Base-by-base conservation (phyloP, 2,888 invertebrate species). In the Hylaea fasciaria region DNA sequence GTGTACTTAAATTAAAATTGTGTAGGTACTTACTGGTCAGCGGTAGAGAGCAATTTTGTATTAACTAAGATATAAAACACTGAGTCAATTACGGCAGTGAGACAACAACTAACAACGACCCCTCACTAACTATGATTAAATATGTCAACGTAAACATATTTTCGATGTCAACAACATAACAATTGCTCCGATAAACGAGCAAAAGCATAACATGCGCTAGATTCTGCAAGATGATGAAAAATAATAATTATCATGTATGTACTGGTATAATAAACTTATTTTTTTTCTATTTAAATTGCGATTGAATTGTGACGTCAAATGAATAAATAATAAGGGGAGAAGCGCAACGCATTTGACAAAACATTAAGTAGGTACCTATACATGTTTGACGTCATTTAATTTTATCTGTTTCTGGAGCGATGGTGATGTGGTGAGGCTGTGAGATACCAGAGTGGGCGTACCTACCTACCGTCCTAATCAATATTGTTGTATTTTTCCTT, bases 181-280 rank as follows among this genome's bases (percentile, higher is more conserved):
- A 76, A 75, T 73, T 68, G 68, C 62, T 68, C 54, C 57, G 77
- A 79, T 81, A 80, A 80, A 66, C 59, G 62, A 65, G 71, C 62
- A 73, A 69, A 67, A 75, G 56, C 64, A 66, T 62, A 67, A 67
- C 65, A 67, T 67, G 65, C 11, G 61, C 66, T 65, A 64, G 67
- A 59, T 67, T 61, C 50, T 7, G 14, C 52, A 5, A 32, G 22
- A 40, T 39, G 47, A 51, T 47, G 44, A 60, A 64, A 62, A 65
- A 65, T 32, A 49, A n/a, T n/a, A n/a, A n/a, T n/a, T n/a, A n/a
- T n/a, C n/a, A n/a, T n/a, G n/a, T n/a, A n/a, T n/a, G n/a, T n/a
- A n/a, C n/a, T n/a, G n/a, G n/a, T n/a, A n/a, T n/a, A n/a, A n/a
- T n/a, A n/a, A n/a, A n/a, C n/a, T n/a, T n/a, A n/a, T n/a, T n/a